Conservation (phyloP, 2,888 invertebrate species). For the Hyposoter didymator region DNA sequence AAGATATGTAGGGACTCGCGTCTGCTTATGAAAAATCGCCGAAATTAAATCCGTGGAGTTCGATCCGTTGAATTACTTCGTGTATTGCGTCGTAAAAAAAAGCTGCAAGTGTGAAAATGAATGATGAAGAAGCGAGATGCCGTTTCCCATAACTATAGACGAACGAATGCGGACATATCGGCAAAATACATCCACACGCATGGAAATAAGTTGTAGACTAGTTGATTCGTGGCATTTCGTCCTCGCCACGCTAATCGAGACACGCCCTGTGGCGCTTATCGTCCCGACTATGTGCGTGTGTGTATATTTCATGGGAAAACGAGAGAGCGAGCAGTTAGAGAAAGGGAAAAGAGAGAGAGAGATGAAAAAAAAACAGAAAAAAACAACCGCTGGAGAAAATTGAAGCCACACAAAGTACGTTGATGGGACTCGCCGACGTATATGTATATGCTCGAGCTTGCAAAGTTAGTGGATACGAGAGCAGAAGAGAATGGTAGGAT, state of each 20-base stretch:
- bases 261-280: slow-evolving; percentile 28
- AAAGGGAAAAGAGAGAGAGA: neutral
- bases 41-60: neutral
- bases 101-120: neutral
- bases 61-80: neutral
- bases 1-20: neutral
- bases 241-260: slow-evolving; percentile 50
- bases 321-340: neutral
- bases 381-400: slow-evolving; percentile 54
- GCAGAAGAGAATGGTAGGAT: slow-evolving; percentile 55
- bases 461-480: slow-evolving; percentile 35
- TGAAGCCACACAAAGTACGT: slow-evolving; percentile 60
- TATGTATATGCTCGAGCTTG: slow-evolving; percentile 39
- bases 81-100: neutral
- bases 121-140: neutral
- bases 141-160: neutral
- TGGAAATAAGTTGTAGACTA: neutral
- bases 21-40: neutral
- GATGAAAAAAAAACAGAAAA: neutral
- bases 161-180: neutral
- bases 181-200: neutral
- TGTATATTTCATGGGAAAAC: neutral
- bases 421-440: slow-evolving; percentile 9
- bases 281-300: neutral
- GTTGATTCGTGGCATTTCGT: slow-evolving; percentile 43